Percentiles rank a stretch among this genome's conserved stretches.
These are phyloP conservation scores for Automeris io DNA, from an alignment of 2,888 invertebrate species.

Conservation along the genomic window DNA sequence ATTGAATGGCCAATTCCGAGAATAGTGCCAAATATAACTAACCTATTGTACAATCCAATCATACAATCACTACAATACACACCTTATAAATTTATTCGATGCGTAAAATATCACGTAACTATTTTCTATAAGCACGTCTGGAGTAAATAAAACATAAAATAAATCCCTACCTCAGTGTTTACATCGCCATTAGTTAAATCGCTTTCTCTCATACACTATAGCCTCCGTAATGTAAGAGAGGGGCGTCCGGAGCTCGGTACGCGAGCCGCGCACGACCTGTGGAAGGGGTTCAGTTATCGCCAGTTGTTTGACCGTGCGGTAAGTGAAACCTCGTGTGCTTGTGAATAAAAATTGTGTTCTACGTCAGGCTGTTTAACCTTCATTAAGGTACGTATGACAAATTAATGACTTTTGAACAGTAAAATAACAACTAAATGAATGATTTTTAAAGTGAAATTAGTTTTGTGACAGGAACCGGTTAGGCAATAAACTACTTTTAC, in stretches of 20 bases:
- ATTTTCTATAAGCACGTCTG: no score
- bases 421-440: no score
- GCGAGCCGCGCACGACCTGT: not conserved
- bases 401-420: not conserved
- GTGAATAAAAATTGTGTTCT: slow-evolving; percentile 6
- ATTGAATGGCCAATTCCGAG: no score
- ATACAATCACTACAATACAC: no score
- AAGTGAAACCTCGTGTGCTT: slow-evolving; percentile 13
- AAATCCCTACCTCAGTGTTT: no score
- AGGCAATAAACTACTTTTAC: slow-evolving; percentile 15
- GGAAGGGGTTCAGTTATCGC: slow-evolving; percentile 21
- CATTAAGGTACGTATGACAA: not conserved
- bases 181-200: slow-evolving; percentile 1
- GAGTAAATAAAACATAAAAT: no score
- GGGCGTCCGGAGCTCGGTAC: not conserved
- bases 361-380: slow-evolving; percentile 1
- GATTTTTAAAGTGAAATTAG: not conserved
- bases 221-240: slow-evolving; percentile 9
- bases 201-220: slow-evolving; percentile 5
- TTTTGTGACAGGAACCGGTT: slow-evolving; percentile 24
- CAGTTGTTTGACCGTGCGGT: no score
- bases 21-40: no score
- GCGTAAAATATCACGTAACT: no score
- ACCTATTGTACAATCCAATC: no score
- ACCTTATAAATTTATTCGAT: no score